Evolutionary conservation across 1,140 invertebrate species (phyloP), one percentile per base, ranked within the genome.

Genomic region (Diploscapter pachys): DNA sequence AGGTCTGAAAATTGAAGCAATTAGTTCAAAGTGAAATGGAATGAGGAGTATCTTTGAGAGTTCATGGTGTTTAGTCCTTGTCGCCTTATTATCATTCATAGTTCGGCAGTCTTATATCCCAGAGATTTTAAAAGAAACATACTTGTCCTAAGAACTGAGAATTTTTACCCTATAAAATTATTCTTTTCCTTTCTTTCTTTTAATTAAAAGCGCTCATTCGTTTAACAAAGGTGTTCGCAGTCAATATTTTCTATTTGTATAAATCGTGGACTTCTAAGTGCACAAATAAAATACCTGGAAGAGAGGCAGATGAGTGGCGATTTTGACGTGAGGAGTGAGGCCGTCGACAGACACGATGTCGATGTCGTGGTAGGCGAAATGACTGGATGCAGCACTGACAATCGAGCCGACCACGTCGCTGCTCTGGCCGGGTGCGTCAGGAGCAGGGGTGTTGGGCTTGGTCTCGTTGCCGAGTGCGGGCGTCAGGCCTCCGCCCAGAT

Each of bases 341-440:
- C 91, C 89, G 72, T 92, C 91, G 31, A 90, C 91, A 13, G 83
- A 80, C 2, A 90, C 88, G 0, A 93, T 90, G 82, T 93, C 93
- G 51, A 97, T 92, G 75, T 96, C 93, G 69, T 91, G 88, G 81
- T 94, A 96, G 77, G 90, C 91, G 85, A 94, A 97, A 31, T 74
- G 73, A 54, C 63, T 74, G 4, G 62, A 56, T 66, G 63, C 6
- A 53, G 53, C 9, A 56, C 63, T 48, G 56, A 66, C 73, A 55
- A 63, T 59, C 31, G 64, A 49, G 6, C 64, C 73, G 31, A 13
- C 5, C 62, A 65, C 59, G 62, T 59, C 31, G 64, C 52, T n/a
- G 59, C 73, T 48, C 63, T 57, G 55, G 55, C 65, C 5, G 53
- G 57, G 9, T 64, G 63, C 55, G 9, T 64, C 73, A 48, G 73